Evolutionary conservation across 1,140 invertebrate species (phyloP).

Genomic region (Eriocheir sinensis): DNA sequence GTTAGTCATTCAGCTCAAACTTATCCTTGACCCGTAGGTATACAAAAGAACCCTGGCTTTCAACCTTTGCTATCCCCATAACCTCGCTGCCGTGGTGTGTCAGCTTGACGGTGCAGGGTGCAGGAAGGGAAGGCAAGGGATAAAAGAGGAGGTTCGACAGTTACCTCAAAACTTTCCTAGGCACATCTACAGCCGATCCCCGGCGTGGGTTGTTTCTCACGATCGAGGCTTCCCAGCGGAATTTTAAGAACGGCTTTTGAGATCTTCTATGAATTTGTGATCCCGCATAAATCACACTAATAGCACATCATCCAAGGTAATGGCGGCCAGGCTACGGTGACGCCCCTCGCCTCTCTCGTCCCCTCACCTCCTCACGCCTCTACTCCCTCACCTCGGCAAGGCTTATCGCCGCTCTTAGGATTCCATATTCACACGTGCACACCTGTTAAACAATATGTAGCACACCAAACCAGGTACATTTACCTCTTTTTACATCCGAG

Average conservation of each 20-base stretch:
- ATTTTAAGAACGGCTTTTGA: not conserved
- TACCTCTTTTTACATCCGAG: too few relatives aligned
- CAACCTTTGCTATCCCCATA: too few relatives aligned
- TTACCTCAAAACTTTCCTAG: too few relatives aligned
- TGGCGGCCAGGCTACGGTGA: not conserved
- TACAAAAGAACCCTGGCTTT: too few relatives aligned
- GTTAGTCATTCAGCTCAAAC: not conserved
- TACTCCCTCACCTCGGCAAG: not conserved
- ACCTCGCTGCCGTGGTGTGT: too few relatives aligned
- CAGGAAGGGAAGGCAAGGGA: too few relatives aligned
- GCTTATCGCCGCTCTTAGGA: not conserved
- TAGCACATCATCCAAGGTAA: not conserved
- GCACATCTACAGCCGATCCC: too few relatives aligned
- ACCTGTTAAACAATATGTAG: not conserved
- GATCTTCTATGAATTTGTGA: not conserved
- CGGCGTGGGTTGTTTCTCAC: not conserved
- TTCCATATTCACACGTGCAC: not conserved
- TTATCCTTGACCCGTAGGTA: not conserved
- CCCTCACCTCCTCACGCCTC: not conserved
- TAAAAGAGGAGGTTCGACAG: too few relatives aligned
- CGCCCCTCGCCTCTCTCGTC: too few relatives aligned
- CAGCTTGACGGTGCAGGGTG: too few relatives aligned
- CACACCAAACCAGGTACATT: too few relatives aligned
- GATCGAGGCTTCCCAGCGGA: not conserved
- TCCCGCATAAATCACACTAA: not conserved